These are phyloP conservation scores for Aleiodes alternator DNA, from an alignment of 2,888 invertebrate genomes.

Conservation along the genomic window DNA sequence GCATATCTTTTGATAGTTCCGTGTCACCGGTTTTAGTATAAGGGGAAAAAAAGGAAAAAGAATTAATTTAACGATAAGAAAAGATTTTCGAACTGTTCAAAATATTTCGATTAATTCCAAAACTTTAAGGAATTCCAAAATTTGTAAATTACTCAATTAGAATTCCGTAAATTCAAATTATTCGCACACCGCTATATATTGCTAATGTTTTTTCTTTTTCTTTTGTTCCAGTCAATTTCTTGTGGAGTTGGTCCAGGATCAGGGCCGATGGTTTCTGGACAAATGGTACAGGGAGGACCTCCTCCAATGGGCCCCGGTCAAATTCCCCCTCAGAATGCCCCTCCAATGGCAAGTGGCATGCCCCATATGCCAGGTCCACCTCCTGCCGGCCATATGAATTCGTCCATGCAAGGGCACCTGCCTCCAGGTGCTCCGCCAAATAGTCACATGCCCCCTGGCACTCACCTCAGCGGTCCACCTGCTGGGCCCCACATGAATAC, in stretches of 20 bases:
- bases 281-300: slow-evolving; percentile 64
- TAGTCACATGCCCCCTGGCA: slow-evolving; percentile 60
- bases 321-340: slow-evolving; percentile 53
- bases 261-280: slow-evolving; percentile 62
- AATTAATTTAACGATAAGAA: no score
- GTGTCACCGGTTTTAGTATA: no score
- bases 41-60: no score
- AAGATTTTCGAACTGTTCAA: no score
- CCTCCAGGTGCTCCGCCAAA: slow-evolving; percentile 60
- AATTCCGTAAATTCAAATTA: no score
- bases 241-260: slow-evolving; percentile 57
- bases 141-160: no score
- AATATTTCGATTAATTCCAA: no score
- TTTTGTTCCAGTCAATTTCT: background rate
- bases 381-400: slow-evolving; percentile 61
- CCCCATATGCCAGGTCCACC: slow-evolving; percentile 59
- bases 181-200: background rate
- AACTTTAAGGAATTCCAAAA: no score
- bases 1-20: no score
- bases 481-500: slow-evolving; percentile 54
- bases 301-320: slow-evolving; percentile 63
- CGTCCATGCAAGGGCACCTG: slow-evolving; percentile 64
- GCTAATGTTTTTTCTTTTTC: background rate
- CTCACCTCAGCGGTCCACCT: slow-evolving; percentile 65
- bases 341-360: slow-evolving; percentile 52